A percentile compares a stretch with the other conserved stretches of the same genome.
phyloP scores from a whole-genome alignment of 30 jellyfish, hydroid and myxozoan genomes.

The Pelagia noctiluca region DNA sequence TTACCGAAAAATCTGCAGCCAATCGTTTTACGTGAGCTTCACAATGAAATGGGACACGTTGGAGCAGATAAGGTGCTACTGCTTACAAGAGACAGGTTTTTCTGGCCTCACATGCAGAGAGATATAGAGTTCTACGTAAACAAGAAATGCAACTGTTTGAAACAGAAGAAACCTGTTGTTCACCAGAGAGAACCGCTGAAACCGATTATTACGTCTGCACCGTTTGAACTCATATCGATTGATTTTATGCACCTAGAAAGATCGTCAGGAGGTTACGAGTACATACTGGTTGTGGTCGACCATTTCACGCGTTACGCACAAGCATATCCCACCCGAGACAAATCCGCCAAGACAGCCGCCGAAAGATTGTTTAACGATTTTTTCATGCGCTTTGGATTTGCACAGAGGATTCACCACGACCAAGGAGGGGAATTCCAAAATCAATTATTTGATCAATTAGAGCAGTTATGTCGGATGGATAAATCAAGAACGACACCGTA shows the following conservation, averaged over 20 bases:
- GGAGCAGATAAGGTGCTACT: slow-evolving; percentile 6
- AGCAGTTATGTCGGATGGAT: background rate
- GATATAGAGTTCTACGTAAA: background rate
- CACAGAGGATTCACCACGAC: no score
- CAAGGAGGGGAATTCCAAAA: slow-evolving; percentile 30
- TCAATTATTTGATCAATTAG: background rate
- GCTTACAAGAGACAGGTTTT: slow-evolving; percentile 9
- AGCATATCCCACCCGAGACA: slow-evolving; percentile 32
- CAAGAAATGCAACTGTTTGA: background rate
- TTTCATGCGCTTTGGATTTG: slow-evolving; percentile 11
- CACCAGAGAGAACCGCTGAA: slow-evolving; percentile 2
- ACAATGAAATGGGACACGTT: slow-evolving; percentile 15
- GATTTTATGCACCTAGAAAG: slow-evolving; percentile 11
- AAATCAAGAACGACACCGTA: slow-evolving; percentile 30
- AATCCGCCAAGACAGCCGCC: slow-evolving; percentile 26
- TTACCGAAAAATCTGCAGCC: background rate
- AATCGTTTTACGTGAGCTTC: background rate
- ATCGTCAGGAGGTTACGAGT: slow-evolving; percentile 33
- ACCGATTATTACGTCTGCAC: background rate
- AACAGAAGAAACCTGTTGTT: background rate
- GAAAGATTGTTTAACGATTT: background rate
- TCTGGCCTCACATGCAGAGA: slow-evolving; percentile 41
- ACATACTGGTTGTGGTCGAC: slow-evolving; percentile 12
- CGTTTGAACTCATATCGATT: slow-evolving; percentile 4
- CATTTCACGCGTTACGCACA: background rate